These are phyloP conservation scores for Cenopis cana DNA, from an alignment of 2,888 invertebrate species.

Conservation along the genomic window DNA sequence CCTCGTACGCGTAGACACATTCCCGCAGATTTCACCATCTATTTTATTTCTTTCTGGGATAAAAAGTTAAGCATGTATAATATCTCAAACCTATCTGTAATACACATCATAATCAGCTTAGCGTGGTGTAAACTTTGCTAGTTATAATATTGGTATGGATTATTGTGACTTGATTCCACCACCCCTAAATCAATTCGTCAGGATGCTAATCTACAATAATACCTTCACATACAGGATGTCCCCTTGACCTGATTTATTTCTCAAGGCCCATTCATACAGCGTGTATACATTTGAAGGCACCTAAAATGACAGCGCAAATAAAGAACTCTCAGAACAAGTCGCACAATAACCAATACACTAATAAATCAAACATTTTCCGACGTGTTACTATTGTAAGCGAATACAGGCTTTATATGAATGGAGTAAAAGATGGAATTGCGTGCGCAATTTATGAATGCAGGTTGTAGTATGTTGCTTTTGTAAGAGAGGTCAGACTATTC, in stretches of 20 bases:
- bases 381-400: not conserved
- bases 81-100: no score
- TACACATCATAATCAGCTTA: no score
- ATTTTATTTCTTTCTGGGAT: no score
- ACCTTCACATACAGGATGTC: not conserved
- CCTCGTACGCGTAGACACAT: no score
- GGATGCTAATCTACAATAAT: constrained; percentile 6
- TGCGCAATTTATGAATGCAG: constrained; percentile 27
- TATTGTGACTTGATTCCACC: no score
- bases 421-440: constrained; percentile 4
- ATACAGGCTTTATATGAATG: not conserved
- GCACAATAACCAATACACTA: constrained; percentile 42
- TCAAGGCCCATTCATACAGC: constrained; percentile 16
- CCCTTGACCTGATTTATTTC: constrained; percentile 18
- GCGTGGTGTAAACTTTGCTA: no score
- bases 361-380: constrained; percentile 43
- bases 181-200: not conserved
- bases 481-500: constrained; percentile 30
- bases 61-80: no score
- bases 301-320: constrained; percentile 37
- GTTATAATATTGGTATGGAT: no score
- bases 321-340: constrained; percentile 36
- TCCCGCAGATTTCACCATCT: no score
- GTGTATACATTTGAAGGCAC: constrained; percentile 26
- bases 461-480: constrained; percentile 34